phyloP scores from a whole-genome alignment of 23 tunicate genomes.

The Trididemnum miniatum region DNA sequence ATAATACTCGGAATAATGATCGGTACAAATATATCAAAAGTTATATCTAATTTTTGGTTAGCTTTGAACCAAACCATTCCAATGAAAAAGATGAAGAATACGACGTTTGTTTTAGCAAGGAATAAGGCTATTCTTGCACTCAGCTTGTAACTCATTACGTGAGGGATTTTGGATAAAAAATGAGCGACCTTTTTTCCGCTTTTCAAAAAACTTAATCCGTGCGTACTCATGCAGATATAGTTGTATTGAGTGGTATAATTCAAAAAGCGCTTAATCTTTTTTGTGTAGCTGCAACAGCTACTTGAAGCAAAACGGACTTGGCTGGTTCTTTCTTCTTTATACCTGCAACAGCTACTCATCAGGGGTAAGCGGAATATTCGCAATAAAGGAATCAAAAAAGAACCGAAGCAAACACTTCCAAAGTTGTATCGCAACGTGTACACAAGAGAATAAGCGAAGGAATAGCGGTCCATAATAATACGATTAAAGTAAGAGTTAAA shows the following conservation, averaged over 20 bases:
- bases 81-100: not conserved
- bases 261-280: not conserved
- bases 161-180: not conserved
- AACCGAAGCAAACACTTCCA: constrained; percentile 2
- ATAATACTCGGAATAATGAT: not conserved
- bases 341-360: not conserved
- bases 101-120: not conserved
- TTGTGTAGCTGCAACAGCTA: not conserved
- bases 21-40: not conserved
- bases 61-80: not conserved
- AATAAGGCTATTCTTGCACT: not conserved
- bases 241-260: not conserved
- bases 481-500: not conserved
- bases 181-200: constrained; percentile 5
- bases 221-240: not conserved
- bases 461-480: not conserved
- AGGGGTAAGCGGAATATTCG: not conserved
- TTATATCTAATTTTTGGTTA: not conserved
- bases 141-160: not conserved
- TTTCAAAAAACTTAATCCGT: not conserved
- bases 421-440: constrained; percentile 1
- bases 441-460: not conserved
- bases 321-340: not conserved
- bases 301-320: not conserved
- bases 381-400: not conserved